Evolutionary conservation across 1,140 invertebrate species (phyloP), one percentile per base, ranked within the genome.

Genomic region (Ruditapes philippinarum): DNA sequence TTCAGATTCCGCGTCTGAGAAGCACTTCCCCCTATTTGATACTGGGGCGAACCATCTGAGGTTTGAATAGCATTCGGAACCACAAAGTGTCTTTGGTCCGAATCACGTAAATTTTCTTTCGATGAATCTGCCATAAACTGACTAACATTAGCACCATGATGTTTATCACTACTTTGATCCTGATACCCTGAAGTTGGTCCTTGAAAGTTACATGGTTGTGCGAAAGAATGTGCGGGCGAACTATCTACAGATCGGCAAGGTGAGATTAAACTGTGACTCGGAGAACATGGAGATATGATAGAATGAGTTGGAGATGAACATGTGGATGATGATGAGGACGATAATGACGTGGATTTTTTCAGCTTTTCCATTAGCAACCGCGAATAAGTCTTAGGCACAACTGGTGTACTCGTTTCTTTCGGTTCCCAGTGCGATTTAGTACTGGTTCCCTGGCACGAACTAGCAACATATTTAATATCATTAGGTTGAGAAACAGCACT

Each of bases 391-490:
- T 88, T 88, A 79, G 85, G 76, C 76, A 68, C 76, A 25, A 88
- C 76, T 40, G 92, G 93, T 49, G 92, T 92, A 73, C 92, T 91
- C 60, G 93, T 80, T 40, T 91, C 88, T 81, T 91, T 85, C 12
- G 90, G 90, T 25, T 89, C 82, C 90, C 90, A 91, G 36, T 70
- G 36, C 38, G 65, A 78, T 49, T 78, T 78, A 78, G 74, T 11
- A 74, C 33, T 40, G 68, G 45, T 65, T 31, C 36, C 74, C 28
- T 11, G 28, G 12, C 49, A 54, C 14, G 54, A 28, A 60, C 51
- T 38, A n/a, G 74, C 0, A 25, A 12, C 38, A 14, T 42, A 73
- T 49, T 54, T 60, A 80, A 70, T 81, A 73, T 81, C 78, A 78
- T 88, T 73, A n/a, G 33, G 38, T 49, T 51, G 60, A 73, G 82